Base-by-base conservation (phyloP, 2,113 vertebrate species). In the Spilogale gracilis region DNA sequence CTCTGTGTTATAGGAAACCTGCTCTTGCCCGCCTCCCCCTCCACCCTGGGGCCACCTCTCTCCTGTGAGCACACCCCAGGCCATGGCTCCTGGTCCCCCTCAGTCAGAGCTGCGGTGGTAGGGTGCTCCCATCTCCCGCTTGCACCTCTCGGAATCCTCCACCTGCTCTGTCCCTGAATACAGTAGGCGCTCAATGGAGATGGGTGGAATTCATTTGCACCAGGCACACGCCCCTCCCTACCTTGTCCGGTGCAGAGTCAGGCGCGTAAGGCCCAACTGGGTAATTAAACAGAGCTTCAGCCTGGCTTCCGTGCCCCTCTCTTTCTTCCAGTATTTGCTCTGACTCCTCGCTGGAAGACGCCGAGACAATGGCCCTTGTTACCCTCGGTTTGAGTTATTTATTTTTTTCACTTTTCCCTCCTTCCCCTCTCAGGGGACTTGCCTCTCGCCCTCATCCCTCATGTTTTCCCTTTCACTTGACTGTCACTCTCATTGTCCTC, bases 401-500 rank as follows among this genome's bases (percentile, higher is more conserved):
- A 97, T 98, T 98, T 97, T 69, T 85, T 86, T 76, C 58, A 45
- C 73, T 91, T 85, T 97, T 98, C 91, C 71, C 69, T 98, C 97
- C 93, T 98, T 79, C 85, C 27, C 13, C n/a, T 97, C 98, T 95
- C 82, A 0, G 56, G 95, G 94, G 92, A 67, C 80, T 61, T 4
- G 96, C 43, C 93, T 94, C 87, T 98, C 96, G 96, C 96, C 98
- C 97, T 98, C 98, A 98, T 92, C 97, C 96, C 69, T 95, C 95
- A 98, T 89, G 65, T 93, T 95, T 98, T 96, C 71, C 89, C 96
- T 97, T 98, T 97, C 89, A 97, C 60, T 78, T 79, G 96, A 97
- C 98, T 98, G 99, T 98, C 98, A 97, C 93, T 98, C 88, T 97
- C 97, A 97, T 97, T 94, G 97, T 98, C 95, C 98, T 98, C 98